Evolutionary conservation across 2,797 vertebrate genomes (phyloP).

Genomic region (Gallirallus australis): DNA sequence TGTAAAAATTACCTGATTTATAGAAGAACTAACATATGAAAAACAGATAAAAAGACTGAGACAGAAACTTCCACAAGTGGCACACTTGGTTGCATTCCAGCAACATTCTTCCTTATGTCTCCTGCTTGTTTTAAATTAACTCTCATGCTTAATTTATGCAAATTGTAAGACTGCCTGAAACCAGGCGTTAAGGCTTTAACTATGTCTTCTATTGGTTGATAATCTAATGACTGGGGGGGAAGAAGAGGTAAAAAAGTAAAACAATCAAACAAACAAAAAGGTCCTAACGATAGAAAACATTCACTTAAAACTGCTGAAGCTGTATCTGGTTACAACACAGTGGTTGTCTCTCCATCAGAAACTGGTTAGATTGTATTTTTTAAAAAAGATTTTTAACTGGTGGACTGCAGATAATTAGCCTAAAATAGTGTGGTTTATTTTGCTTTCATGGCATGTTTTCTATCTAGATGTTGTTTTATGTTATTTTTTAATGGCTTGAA

Average conservation of each 20-base stretch:
- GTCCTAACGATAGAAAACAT: background rate
- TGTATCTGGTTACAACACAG: background rate
- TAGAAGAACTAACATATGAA: background rate
- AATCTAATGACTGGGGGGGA: background rate
- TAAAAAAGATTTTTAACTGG: background rate
- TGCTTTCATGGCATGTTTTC: background rate
- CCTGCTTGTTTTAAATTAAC: background rate
- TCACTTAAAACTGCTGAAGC: background rate
- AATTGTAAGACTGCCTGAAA: conserved; percentile 1
- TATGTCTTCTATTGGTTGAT: background rate
- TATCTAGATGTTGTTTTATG: background rate
- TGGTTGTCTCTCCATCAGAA: background rate
- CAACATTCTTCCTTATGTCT: background rate
- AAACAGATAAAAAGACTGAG: background rate
- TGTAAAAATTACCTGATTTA: background rate
- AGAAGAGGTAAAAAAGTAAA: rapidly evolving
- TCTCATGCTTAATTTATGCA: background rate
- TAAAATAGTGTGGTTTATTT: background rate
- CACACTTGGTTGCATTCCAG: background rate
- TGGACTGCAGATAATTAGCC: background rate
- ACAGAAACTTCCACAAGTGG: background rate
- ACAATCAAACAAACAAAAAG: background rate
- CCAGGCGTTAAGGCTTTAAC: background rate
- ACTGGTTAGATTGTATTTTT: background rate
- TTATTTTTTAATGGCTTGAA: background rate